Conservation (phyloP, 2,888 invertebrate species). For the Deilephila porcellus region DNA sequence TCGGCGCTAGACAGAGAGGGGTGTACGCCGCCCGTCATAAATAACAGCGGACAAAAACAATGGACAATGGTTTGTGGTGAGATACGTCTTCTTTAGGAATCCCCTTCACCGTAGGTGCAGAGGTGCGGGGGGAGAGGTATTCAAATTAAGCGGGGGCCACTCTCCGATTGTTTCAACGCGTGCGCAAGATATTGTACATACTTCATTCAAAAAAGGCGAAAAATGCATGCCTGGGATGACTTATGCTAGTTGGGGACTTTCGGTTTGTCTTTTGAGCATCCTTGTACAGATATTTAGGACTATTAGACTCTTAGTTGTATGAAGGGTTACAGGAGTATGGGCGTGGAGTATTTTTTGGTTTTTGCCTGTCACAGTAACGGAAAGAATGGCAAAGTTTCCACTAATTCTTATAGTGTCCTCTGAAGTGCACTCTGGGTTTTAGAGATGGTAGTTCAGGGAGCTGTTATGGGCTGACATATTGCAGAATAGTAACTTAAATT, state of each 20-base stretch:
- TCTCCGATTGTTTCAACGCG: conserved; percentile 50
- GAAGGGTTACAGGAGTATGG: too few relatives aligned
- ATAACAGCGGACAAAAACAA: conserved; percentile 83
- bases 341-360: too few relatives aligned
- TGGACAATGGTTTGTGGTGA: conserved; percentile 83
- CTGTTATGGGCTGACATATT: too few relatives aligned
- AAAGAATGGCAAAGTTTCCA: too few relatives aligned
- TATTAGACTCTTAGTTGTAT: too few relatives aligned
- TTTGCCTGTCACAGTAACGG: too few relatives aligned
- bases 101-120: conserved; percentile 46
- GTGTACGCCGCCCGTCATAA: conserved; percentile 78
- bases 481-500: too few relatives aligned
- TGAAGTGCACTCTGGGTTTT: too few relatives aligned
- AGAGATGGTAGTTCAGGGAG: too few relatives aligned
- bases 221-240: background rate
- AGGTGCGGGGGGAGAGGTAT: conserved; percentile 39
- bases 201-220: conserved; percentile 13
- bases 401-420: too few relatives aligned
- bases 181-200: conserved; percentile 49
- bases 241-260: background rate
- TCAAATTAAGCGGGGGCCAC: conserved; percentile 48
- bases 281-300: background rate
- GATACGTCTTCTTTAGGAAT: conserved; percentile 82
- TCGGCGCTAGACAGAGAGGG: conserved; percentile 60
- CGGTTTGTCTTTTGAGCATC: background rate